A percentile compares a stretch with the other conserved stretches of the same genome.
phyloP scores from a whole-genome alignment of 2,113 vertebrate genomes.

The Nannobrachium achirus region DNA sequence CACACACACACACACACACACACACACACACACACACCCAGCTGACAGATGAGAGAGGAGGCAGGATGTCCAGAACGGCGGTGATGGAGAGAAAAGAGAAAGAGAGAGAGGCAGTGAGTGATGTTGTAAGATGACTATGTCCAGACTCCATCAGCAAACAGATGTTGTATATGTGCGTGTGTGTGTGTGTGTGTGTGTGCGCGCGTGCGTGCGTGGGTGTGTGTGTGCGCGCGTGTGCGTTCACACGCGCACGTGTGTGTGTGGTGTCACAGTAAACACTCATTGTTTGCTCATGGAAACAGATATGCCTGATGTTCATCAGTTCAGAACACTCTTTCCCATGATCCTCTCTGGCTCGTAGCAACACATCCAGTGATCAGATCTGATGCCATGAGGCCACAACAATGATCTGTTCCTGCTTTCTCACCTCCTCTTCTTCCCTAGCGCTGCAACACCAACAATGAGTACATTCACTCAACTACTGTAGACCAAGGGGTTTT shows the following conservation, averaged over 20 bases:
- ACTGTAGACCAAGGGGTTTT: too few relatives aligned
- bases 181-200: conserved; percentile 8
- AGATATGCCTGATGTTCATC: conserved; percentile 33
- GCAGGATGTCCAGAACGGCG: neutral
- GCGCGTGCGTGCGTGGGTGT: neutral
- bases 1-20: too few relatives aligned
- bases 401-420: neutral
- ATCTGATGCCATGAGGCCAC: too few relatives aligned
- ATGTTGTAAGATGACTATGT: conserved; percentile 47
- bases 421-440: neutral
- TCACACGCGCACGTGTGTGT: neutral
- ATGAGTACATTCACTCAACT: too few relatives aligned
- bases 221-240: neutral
- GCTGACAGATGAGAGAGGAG: too few relatives aligned
- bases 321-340: conserved; percentile 24
- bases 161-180: conserved; percentile 54
- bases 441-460: too few relatives aligned
- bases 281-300: conserved; percentile 41
- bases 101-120: conserved; percentile 27
- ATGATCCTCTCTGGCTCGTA: too few relatives aligned
- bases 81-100: neutral
- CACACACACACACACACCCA: too few relatives aligned
- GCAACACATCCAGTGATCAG: too few relatives aligned
- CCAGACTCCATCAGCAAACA: conserved; percentile 57
- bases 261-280: conserved; percentile 46